These are phyloP conservation scores for Apostichopus parvimensis DNA, from an alignment of 35 echinoderm and acorn worm genomes.

Conservation along the genomic window DNA sequence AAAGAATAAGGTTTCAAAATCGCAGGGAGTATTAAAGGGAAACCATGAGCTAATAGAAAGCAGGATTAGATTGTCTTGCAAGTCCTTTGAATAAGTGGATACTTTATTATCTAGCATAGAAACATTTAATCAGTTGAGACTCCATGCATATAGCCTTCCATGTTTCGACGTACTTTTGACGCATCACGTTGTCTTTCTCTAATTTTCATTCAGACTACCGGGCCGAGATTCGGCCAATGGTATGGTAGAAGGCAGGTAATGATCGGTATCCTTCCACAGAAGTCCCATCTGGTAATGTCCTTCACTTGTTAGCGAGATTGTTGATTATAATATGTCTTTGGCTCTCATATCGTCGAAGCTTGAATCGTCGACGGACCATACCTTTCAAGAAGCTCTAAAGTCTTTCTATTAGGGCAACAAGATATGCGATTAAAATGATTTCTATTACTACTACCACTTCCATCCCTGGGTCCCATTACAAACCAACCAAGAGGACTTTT, in stretches of 20 bases:
- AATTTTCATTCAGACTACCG: background rate
- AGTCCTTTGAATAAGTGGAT: no score
- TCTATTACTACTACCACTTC: background rate
- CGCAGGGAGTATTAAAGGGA: background rate
- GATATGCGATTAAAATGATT: constrained; percentile 26
- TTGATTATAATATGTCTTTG: constrained; percentile 40
- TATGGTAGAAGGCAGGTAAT: background rate
- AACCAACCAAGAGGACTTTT: constrained; percentile 40
- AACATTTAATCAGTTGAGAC: constrained; percentile 4
- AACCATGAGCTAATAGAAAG: no score
- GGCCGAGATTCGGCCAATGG: constrained; percentile 19
- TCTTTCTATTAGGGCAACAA: constrained; percentile 42
- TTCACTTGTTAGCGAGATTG: constrained; percentile 10
- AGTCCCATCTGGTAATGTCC: constrained; percentile 52
- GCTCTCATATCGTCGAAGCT: constrained; percentile 26
- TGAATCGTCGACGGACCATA: constrained; percentile 32
- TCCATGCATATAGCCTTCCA: constrained; percentile 48
- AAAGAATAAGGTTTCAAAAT: background rate
- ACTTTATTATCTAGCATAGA: no score
- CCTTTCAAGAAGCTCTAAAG: constrained; percentile 26
- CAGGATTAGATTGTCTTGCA: no score
- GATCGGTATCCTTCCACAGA: constrained; percentile 37
- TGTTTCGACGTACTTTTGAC: constrained; percentile 16
- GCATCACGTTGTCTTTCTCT: constrained; percentile 29
- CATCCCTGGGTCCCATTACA: background rate